Conservation (phyloP, 1,140 invertebrate species). For the Drosophila obscura region DNA sequence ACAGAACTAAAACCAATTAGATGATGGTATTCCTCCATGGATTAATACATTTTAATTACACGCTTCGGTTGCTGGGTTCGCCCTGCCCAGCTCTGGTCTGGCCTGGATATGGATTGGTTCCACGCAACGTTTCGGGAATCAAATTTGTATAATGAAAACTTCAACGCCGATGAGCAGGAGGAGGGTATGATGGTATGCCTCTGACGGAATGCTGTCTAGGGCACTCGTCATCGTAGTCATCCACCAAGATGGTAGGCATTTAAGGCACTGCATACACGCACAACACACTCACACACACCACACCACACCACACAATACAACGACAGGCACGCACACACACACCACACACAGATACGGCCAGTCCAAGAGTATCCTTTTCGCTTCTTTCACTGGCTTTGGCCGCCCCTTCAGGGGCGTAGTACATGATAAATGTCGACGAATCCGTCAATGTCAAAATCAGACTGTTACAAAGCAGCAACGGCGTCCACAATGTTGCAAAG, state of each 20-base stretch:
- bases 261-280: slow-evolving; percentile 36
- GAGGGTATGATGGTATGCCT: slow-evolving; percentile 22
- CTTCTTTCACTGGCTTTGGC: slow-evolving; percentile 43
- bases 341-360: slow-evolving; percentile 14
- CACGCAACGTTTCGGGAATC: slow-evolving; percentile 59
- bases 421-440: slow-evolving; percentile 72
- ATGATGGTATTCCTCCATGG: slow-evolving; percentile 39
- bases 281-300: slow-evolving; percentile 20
- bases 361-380: slow-evolving; percentile 59
- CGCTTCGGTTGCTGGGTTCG: slow-evolving; percentile 34
- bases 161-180: slow-evolving; percentile 42
- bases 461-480: slow-evolving; percentile 72
- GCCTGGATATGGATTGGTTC: slow-evolving; percentile 43
- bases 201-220: slow-evolving; percentile 61
- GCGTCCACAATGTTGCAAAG: slow-evolving; percentile 37
- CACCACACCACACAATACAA: slow-evolving; percentile 12
- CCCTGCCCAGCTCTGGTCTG: background rate
- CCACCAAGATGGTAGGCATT: slow-evolving; percentile 58
- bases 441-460: slow-evolving; percentile 82
- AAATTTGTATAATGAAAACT: slow-evolving; percentile 61
- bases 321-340: background rate
- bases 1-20: slow-evolving; percentile 30
- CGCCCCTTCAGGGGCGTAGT: slow-evolving; percentile 54
- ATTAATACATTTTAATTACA: slow-evolving; percentile 64
- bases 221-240: slow-evolving; percentile 47